Evolutionary conservation across 2,797 vertebrate genomes (phyloP).

Genomic region (Morelia viridis): DNA sequence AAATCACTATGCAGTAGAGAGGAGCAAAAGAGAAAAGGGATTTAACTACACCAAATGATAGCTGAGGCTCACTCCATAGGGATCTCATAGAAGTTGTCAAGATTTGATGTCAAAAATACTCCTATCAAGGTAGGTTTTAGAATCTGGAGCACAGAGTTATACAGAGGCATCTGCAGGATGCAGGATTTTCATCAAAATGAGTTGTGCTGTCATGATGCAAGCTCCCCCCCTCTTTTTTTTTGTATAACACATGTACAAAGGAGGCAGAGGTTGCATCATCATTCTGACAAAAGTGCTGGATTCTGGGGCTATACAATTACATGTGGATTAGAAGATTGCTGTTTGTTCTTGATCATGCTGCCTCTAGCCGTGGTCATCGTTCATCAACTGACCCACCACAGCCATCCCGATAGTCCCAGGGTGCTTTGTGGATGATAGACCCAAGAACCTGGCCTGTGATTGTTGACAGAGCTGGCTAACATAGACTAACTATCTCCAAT

Average conservation of each 20-base stretch:
- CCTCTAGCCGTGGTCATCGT: not conserved
- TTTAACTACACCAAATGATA: not conserved
- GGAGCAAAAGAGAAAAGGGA: not conserved
- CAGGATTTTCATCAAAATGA: not conserved
- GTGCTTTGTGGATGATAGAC: not conserved
- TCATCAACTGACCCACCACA: no score
- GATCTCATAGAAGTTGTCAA: not conserved
- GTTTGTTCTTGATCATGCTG: not conserved
- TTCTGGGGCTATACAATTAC: not conserved
- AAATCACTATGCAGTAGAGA: not conserved
- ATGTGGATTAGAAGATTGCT: no score
- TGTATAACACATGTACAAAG: not conserved
- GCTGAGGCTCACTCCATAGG: not conserved
- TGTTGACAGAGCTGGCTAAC: not conserved
- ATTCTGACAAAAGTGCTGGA: not conserved
- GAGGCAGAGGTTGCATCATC: not conserved
- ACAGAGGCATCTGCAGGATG: not conserved
- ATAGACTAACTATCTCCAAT: not conserved
- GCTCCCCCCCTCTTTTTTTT: not conserved
- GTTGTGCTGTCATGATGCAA: not conserved
- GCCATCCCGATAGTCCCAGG: not conserved
- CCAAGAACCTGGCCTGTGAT: not conserved
- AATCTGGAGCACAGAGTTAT: not conserved
- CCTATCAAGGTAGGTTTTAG: not conserved
- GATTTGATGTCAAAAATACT: not conserved